Conservation (phyloP, 2,797 vertebrate genomes). For the Eulemur rubriventer region DNA sequence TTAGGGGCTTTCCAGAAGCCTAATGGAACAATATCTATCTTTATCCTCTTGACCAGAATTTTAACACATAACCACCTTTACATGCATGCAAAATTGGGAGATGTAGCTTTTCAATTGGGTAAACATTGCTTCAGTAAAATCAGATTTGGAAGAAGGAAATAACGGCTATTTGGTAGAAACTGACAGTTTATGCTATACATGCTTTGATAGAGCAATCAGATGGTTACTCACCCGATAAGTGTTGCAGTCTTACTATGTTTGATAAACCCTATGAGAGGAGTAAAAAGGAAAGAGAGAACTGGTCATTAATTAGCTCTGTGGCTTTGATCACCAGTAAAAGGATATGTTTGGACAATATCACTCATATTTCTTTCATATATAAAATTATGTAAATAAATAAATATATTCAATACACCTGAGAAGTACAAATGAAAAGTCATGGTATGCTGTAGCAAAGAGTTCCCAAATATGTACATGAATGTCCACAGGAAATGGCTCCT, state of each 20-base stretch:
- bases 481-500: neutral
- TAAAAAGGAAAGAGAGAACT: neutral
- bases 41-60: neutral
- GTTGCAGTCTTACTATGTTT: neutral
- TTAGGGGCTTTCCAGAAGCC: neutral
- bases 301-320: neutral
- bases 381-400: neutral
- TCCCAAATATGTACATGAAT: neutral
- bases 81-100: neutral
- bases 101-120: neutral
- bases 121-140: neutral
- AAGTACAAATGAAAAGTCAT: neutral
- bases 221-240: neutral
- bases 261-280: neutral
- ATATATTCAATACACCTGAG: neutral
- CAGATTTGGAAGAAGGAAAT: neutral
- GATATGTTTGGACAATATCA: neutral
- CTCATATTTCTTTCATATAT: neutral
- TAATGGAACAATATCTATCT: neutral
- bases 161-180: neutral
- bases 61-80: neutral
- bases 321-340: neutral
- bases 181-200: neutral
- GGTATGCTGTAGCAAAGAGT: neutral
- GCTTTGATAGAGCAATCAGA: neutral